A percentile compares a stretch with the other conserved stretches of the same genome.
Conservation (phyloP, 2,888 invertebrate genomes). For the Trilocha varians region DNA sequence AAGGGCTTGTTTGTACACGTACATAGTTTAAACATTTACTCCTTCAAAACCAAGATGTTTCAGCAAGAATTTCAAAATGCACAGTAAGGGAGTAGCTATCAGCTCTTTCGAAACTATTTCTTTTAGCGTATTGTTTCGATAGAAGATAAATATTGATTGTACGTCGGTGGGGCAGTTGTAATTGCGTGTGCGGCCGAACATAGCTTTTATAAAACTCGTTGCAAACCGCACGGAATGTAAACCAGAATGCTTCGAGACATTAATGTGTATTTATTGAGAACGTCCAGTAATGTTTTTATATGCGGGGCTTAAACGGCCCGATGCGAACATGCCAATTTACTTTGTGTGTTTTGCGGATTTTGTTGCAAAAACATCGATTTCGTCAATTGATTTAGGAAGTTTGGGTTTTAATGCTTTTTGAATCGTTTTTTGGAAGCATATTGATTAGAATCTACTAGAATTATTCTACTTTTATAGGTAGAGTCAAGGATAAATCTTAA, state of each 20-base stretch:
- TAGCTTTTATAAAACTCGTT: slow-evolving; percentile 70
- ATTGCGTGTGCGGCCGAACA: slow-evolving; percentile 66
- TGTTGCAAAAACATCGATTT: slow-evolving; percentile 7
- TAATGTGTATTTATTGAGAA: slow-evolving; percentile 72
- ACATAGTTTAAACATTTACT: no score
- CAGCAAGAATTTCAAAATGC: no score
- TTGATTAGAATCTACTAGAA: no score
- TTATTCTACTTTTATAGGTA: no score
- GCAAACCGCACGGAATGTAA: slow-evolving; percentile 70
- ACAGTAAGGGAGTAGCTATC: no score
- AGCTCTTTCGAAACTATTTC: no score
- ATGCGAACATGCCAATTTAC: slow-evolving; percentile 43
- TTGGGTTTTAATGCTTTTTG: no score
- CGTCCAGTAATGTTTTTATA: slow-evolving; percentile 71
- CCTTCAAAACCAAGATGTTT: no score
- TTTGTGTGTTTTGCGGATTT: slow-evolving; percentile 23
- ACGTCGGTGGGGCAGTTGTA: slow-evolving; percentile 65
- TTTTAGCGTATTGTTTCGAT: slow-evolving; percentile 54
- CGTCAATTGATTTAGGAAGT: slow-evolving; percentile 18
- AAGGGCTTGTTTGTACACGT: no score
- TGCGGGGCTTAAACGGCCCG: slow-evolving; percentile 39
- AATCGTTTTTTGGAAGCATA: no score
- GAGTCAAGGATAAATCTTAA: no score
- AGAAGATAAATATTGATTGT: slow-evolving; percentile 61
- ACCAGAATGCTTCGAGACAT: slow-evolving; percentile 67